Conservation (phyloP, 2,113 vertebrate genomes). For the Ophiodon elongatus region DNA sequence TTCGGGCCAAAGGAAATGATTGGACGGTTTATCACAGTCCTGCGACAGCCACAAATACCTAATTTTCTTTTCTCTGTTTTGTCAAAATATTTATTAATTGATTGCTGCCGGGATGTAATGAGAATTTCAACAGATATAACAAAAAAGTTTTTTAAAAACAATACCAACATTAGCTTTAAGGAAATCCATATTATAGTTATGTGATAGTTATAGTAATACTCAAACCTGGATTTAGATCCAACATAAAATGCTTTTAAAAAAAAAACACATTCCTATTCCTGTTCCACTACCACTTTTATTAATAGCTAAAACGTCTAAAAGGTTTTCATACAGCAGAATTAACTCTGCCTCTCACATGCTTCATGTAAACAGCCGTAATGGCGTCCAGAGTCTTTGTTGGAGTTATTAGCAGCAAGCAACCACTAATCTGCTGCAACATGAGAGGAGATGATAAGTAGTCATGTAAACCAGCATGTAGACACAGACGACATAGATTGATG, state of each 20-base stretch:
- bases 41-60: neutral
- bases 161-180: neutral
- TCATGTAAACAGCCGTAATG: slow-evolving; percentile 17
- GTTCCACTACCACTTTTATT: slow-evolving; percentile 4
- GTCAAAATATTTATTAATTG: neutral
- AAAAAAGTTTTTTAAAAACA: neutral
- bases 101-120: too few species aligned
- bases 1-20: neutral
- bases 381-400: slow-evolving; percentile 8
- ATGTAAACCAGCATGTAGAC: slow-evolving; percentile 56
- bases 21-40: neutral
- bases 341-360: slow-evolving; percentile 6
- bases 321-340: slow-evolving; percentile 11
- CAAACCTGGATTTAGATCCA: neutral
- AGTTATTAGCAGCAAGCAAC: slow-evolving; percentile 46
- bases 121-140: neutral
- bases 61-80: neutral
- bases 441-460: slow-evolving; percentile 54
- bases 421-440: slow-evolving; percentile 63
- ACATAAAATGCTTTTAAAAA: slow-evolving; percentile 6
- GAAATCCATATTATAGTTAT: neutral
- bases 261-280: neutral
- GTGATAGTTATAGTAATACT: neutral
- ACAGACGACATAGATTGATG: slow-evolving; percentile 25
- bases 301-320: slow-evolving; percentile 20